Percentiles rank a stretch among this genome's conserved stretches.
phyloP scores from a whole-genome alignment of 2,113 vertebrate genomes.

The Castor canadensis region DNA sequence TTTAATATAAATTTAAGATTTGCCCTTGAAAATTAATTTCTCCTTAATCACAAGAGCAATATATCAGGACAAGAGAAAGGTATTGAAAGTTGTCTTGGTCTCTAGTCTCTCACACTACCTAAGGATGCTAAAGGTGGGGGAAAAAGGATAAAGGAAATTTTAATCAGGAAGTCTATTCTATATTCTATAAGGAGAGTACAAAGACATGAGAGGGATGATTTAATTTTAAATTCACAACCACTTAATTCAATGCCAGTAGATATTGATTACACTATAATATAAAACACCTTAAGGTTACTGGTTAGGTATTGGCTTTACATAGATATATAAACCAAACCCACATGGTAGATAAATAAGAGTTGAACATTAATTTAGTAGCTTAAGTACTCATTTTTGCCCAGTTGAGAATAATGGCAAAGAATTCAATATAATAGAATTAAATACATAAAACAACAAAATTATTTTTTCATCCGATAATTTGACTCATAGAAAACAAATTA shows the following conservation, averaged over 20 bases:
- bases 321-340: neutral
- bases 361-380: neutral
- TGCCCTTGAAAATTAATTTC: conserved; percentile 38
- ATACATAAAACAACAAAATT: neutral
- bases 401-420: neutral
- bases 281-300: neutral
- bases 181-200: neutral
- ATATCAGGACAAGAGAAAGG: neutral
- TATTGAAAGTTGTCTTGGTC: neutral
- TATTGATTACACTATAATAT: neutral
- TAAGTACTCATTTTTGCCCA: neutral
- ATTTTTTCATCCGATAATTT: neutral
- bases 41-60: too few relatives aligned
- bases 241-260: neutral
- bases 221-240: neutral
- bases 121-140: neutral
- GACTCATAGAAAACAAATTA: neutral
- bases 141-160: neutral
- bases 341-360: neutral
- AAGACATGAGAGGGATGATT: neutral
- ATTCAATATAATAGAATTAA: neutral
- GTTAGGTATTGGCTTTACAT: neutral
- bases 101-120: neutral
- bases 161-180: neutral
- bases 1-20: conserved; percentile 14